phyloP scores from a whole-genome alignment of 2,797 vertebrate species.

The Distichodus sexfasciatus region DNA sequence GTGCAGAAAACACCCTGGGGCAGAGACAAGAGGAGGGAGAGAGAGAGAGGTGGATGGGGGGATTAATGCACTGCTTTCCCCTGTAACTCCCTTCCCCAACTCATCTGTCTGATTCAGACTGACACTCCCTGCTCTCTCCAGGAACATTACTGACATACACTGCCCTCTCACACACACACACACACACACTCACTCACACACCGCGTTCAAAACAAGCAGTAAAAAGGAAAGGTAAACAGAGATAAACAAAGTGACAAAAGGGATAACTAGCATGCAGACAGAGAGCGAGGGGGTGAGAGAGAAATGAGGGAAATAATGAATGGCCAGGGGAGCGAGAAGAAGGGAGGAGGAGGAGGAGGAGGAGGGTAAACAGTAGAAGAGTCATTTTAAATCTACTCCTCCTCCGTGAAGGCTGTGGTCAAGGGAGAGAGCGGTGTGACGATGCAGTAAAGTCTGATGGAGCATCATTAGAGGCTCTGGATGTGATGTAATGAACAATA shows the following conservation, averaged over 20 bases:
- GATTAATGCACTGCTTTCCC: constrained; percentile 65
- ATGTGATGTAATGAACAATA: no score
- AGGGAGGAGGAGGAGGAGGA: constrained; percentile 45
- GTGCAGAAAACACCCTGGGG: constrained; percentile 23
- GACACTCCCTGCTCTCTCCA: constrained; percentile 71
- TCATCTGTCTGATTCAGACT: constrained; percentile 73
- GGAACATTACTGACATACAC: constrained; percentile 53
- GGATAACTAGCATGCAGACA: not conserved
- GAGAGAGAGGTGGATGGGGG: constrained; percentile 38
- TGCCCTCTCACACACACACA: constrained; percentile 37
- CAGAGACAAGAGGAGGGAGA: not conserved
- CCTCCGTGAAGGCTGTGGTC: not conserved
- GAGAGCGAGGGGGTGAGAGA: not conserved
- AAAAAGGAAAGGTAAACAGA: not conserved
- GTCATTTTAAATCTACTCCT: constrained; percentile 5
- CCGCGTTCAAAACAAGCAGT: not conserved
- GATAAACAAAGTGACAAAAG: constrained; percentile 4
- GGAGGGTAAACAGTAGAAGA: not conserved
- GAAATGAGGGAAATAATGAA: constrained; percentile 38
- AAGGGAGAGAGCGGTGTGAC: no score
- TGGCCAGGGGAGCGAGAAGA: constrained; percentile 61
- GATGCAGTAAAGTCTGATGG: no score
- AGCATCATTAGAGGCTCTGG: no score
- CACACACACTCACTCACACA: not conserved
- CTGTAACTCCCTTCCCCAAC: constrained; percentile 66